Evolutionary conservation across 92 coral and sea anemone species (phyloP).

Genomic region (Pocillopora meandrina): DNA sequence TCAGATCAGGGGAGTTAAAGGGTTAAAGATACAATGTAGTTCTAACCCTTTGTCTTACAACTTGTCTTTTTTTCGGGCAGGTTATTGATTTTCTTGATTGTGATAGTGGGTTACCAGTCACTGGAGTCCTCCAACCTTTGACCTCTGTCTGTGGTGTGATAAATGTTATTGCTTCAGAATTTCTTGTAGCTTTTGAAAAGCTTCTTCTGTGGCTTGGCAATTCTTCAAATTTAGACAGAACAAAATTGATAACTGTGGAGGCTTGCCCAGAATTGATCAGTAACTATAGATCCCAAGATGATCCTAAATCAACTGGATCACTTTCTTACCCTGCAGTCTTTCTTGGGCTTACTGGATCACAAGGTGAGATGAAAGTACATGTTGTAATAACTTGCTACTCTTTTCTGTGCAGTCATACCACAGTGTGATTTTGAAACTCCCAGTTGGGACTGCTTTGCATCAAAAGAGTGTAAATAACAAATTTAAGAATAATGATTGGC

Average conservation of each 20-base stretch:
- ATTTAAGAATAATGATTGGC: too few species aligned
- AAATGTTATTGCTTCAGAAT: slow-evolving; percentile 63
- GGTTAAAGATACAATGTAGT: too few species aligned
- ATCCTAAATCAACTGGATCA: slow-evolving; percentile 20
- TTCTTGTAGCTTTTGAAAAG: slow-evolving; percentile 79
- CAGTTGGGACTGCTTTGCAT: too few species aligned
- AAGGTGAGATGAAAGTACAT: slow-evolving; percentile 2
- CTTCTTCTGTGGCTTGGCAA: slow-evolving; percentile 69
- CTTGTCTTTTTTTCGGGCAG: slow-evolving; percentile 38
- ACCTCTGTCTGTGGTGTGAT: slow-evolving; percentile 84
- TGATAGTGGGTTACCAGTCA: slow-evolving; percentile 65
- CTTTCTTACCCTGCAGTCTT: slow-evolving; percentile 13
- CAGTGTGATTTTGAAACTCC: too few species aligned
- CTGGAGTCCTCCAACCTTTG: slow-evolving; percentile 83
- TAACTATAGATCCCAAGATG: slow-evolving; percentile 6
- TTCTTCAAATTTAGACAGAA: background rate
- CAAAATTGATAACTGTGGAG: slow-evolving; percentile 21
- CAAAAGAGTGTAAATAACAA: too few species aligned
- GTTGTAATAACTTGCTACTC: background rate
- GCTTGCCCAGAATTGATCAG: background rate
- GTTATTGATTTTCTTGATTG: slow-evolving; percentile 83
- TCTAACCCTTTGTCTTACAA: background rate
- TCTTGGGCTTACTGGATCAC: slow-evolving; percentile 6
- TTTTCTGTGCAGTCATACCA: too few species aligned
- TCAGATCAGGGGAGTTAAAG: too few species aligned